phyloP scores from a whole-genome alignment of 1,140 invertebrate genomes.

The Sycophila sp. region DNA sequence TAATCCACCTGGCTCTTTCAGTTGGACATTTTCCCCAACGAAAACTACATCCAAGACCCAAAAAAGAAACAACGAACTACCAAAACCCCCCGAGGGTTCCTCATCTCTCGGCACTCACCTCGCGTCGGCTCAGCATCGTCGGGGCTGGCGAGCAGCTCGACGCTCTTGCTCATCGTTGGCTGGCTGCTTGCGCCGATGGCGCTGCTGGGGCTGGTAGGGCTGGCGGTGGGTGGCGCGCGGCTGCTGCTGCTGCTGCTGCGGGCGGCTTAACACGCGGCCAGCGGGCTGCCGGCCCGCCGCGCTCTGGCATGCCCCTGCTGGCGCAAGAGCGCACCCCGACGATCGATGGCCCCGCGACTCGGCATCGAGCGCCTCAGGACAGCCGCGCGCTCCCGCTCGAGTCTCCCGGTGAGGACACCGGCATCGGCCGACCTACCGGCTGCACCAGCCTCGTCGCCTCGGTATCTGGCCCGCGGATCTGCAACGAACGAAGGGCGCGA shows the following conservation, averaged over 20 bases:
- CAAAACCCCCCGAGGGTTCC: too few relatives aligned
- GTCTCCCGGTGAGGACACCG: not conserved
- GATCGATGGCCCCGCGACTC: not conserved
- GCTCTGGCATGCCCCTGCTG: too few relatives aligned
- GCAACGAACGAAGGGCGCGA: too few relatives aligned
- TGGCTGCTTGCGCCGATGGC: not conserved
- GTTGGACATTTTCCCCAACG: too few relatives aligned
- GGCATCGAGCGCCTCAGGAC: not conserved
- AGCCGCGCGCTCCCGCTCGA: not conserved
- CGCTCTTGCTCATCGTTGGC: constrained; percentile 58
- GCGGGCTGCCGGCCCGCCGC: not conserved
- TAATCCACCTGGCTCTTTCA: too few relatives aligned
- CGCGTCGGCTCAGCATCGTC: constrained; percentile 53
- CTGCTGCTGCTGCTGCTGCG: not conserved
- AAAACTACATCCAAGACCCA: too few relatives aligned
- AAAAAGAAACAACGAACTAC: constrained; percentile 10
- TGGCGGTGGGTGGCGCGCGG: not conserved
- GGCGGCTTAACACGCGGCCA: not conserved
- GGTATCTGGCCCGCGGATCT: too few relatives aligned
- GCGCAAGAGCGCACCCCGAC: too few relatives aligned
- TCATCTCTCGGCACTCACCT: too few relatives aligned
- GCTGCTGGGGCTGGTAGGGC: not conserved
- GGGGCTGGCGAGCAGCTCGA: constrained; percentile 57
- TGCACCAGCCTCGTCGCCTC: too few relatives aligned
- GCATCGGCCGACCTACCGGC: not conserved